Percentiles rank a stretch among this genome's conserved stretches.
These are phyloP conservation scores for Calameuta pallipes DNA, from an alignment of 2,888 invertebrate species.

Conservation along the genomic window DNA sequence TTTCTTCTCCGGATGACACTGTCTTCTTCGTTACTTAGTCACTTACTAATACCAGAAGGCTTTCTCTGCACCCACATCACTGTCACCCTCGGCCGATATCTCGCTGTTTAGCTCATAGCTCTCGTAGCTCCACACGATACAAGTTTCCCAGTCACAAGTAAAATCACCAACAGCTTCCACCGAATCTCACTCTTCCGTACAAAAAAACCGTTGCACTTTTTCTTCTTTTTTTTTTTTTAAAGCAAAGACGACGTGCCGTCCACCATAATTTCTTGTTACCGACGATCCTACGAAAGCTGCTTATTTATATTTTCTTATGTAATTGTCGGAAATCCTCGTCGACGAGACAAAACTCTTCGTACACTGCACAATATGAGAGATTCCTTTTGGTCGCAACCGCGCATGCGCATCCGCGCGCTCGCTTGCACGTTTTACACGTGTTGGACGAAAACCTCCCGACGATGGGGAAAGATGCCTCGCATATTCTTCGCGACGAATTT, in stretches of 20 bases:
- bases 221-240: neutral
- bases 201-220: neutral
- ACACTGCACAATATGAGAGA: neutral
- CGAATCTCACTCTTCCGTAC: neutral
- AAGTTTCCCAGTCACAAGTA: neutral
- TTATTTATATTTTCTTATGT: neutral
- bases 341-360: neutral
- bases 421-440: neutral
- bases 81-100: constrained; percentile 6
- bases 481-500: neutral
- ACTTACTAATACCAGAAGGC: constrained; percentile 1
- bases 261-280: neutral
- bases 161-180: neutral
- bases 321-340: neutral
- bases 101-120: neutral
- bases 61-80: constrained; percentile 20
- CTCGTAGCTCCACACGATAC: no score
- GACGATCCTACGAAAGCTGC: neutral
- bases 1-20: neutral
- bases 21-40: neutral
- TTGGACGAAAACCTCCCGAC: neutral
- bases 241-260: neutral
- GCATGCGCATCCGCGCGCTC: neutral
- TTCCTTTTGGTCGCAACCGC: neutral
- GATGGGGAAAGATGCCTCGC: neutral